phyloP scores from a whole-genome alignment of 1,140 invertebrate species.

The Eriocheir sinensis region DNA sequence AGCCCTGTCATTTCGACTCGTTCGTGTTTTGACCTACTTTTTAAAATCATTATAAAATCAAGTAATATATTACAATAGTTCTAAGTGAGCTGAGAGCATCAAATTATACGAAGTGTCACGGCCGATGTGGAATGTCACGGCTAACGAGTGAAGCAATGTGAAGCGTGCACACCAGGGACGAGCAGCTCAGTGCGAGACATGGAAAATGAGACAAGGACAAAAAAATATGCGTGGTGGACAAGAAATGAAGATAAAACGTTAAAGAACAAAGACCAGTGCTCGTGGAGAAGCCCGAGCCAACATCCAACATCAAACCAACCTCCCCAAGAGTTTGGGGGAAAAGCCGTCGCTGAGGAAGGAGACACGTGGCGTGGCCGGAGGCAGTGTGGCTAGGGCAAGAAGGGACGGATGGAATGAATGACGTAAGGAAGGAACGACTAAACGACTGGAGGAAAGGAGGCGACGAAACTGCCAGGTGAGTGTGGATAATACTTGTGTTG shows the following conservation, averaged over 20 bases:
- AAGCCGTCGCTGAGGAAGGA: not conserved
- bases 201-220: not conserved
- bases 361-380: not conserved
- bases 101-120: not conserved
- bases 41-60: not conserved
- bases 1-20: not conserved
- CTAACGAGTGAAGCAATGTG: not conserved
- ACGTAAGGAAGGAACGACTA: not conserved
- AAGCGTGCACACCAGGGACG: not conserved
- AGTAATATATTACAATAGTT: not conserved
- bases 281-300: not conserved
- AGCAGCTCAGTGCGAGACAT: not conserved
- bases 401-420: not conserved
- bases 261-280: not conserved
- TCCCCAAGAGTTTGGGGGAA: not conserved
- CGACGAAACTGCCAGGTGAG: not conserved
- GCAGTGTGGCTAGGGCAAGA: not conserved
- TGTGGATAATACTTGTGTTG: not conserved
- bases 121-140: not conserved
- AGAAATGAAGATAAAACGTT: not conserved
- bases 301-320: no score
- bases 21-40: conserved; percentile 24
- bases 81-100: conserved; percentile 14
- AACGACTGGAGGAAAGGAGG: not conserved
- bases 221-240: not conserved